Conservation (phyloP, 2,113 vertebrate species). For the Ornithorhynchus anatinus region DNA sequence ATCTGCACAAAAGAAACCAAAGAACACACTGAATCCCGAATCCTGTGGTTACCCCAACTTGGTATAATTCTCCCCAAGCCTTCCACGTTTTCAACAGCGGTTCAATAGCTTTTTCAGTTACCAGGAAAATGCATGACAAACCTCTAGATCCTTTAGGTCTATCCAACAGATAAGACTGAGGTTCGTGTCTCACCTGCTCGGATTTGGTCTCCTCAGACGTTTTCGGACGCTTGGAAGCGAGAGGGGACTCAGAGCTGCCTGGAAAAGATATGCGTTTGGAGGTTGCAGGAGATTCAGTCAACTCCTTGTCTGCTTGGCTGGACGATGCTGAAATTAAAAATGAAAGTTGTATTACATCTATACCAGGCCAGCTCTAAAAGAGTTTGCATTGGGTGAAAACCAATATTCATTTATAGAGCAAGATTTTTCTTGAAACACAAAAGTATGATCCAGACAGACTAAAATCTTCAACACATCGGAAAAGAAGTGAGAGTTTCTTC, state of each 20-base stretch:
- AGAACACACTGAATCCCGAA: background rate
- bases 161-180: background rate
- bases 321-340: conserved; percentile 75
- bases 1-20: conserved; percentile 72
- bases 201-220: conserved; percentile 85
- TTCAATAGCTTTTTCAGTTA: no score
- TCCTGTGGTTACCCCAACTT: background rate
- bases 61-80: background rate
- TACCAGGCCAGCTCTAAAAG: conserved; percentile 22
- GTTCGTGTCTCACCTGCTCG: conserved; percentile 86
- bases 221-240: conserved; percentile 88
- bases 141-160: background rate
- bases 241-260: conserved; percentile 81
- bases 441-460: conserved; percentile 20
- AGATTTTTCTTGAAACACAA: conserved; percentile 18
- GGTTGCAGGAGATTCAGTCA: conserved; percentile 81
- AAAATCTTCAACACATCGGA: accelerated
- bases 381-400: background rate
- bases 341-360: conserved; percentile 7
- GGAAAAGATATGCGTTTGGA: conserved; percentile 86
- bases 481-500: background rate
- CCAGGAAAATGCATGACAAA: no score
- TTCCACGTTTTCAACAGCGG: background rate
- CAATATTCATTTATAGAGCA: conserved; percentile 10
- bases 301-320: conserved; percentile 85